Evolutionary conservation across 1,140 invertebrate genomes (phyloP).

Genomic region (Pogonomyrmex californicus): DNA sequence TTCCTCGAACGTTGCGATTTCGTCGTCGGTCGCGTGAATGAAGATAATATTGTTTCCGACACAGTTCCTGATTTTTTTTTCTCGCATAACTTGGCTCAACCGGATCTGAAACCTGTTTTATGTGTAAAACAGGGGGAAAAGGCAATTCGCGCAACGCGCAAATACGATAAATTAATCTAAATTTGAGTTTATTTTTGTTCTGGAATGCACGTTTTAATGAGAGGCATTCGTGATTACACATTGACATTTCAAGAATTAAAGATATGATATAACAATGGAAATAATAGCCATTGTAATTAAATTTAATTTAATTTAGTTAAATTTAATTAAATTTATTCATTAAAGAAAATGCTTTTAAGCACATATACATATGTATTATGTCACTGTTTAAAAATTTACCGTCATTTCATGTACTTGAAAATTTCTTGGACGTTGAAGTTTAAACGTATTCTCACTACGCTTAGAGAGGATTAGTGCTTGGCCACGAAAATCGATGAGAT

Average conservation of each 20-base stretch:
- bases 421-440: background rate
- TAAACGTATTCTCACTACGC: background rate
- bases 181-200: background rate
- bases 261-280: background rate
- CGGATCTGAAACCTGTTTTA: background rate
- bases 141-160: background rate
- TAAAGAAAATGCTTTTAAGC: background rate
- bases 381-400: background rate
- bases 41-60: background rate
- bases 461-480: constrained; percentile 31
- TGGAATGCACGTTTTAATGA: background rate
- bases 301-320: background rate
- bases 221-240: background rate
- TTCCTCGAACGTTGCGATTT: background rate
- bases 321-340: constrained; percentile 20
- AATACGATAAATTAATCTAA: constrained; percentile 1
- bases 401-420: background rate
- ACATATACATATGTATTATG: background rate
- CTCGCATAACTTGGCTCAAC: background rate
- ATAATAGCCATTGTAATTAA: background rate
- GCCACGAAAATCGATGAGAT: constrained; percentile 19
- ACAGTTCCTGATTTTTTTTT: background rate
- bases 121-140: background rate
- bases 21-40: background rate
- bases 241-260: background rate